These are phyloP conservation scores for Patiria miniata DNA, from an alignment of 35 echinoderm and acorn worm species.

Conservation along the genomic window DNA sequence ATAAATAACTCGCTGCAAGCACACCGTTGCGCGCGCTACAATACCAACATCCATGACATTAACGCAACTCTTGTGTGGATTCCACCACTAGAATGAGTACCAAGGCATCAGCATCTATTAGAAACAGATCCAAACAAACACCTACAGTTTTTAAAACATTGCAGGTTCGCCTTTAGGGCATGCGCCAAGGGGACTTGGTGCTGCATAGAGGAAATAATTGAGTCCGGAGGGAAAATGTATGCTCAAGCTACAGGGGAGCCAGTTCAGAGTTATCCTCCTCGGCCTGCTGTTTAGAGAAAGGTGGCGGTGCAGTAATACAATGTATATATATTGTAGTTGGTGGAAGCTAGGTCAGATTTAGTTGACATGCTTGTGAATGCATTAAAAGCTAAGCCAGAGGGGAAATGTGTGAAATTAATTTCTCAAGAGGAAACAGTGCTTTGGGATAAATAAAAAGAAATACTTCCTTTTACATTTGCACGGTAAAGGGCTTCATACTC, in stretches of 20 bases:
- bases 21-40: no score
- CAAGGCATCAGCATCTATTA: not conserved
- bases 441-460: not conserved
- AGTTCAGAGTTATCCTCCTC: not conserved
- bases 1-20: no score
- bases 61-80: slow-evolving; percentile 6
- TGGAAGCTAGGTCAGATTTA: not conserved
- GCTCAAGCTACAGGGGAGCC: not conserved
- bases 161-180: not conserved
- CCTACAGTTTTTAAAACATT: not conserved
- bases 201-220: not conserved
- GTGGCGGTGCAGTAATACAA: not conserved
- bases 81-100: not conserved
- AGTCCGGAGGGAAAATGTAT: not conserved
- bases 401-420: not conserved
- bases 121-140: not conserved
- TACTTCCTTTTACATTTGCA: no score
- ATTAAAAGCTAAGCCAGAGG: not conserved
- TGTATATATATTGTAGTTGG: not conserved
- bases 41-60: not conserved
- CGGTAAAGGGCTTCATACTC: no score
- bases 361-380: no score
- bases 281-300: not conserved
- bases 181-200: not conserved
- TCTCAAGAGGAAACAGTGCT: not conserved